phyloP scores from a whole-genome alignment of 2,888 invertebrate genomes.

The Tiliacea aurago region DNA sequence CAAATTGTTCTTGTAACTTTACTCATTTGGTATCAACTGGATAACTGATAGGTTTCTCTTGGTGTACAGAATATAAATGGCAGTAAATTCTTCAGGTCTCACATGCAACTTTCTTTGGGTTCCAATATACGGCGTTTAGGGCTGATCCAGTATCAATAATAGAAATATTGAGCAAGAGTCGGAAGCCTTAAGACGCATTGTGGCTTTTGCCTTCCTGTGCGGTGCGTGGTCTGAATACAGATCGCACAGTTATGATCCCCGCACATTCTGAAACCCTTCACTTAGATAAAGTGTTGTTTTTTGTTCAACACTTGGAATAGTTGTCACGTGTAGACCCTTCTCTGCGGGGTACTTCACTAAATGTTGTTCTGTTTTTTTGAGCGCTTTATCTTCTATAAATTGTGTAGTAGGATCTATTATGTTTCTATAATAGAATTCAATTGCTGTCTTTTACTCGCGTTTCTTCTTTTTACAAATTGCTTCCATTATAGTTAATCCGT shows the following conservation, averaged over 20 bases:
- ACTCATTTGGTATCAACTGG: conserved; percentile 52
- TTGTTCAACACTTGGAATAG: conserved; percentile 75
- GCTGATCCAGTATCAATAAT: conserved; percentile 77
- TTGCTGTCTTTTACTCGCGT: conserved; percentile 4
- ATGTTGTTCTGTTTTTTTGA: conserved; percentile 58
- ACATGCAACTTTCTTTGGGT: conserved; percentile 55
- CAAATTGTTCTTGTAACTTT: conserved; percentile 54
- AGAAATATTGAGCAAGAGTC: conserved; percentile 84
- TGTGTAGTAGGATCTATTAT: conserved; percentile 38
- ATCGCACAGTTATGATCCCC: conserved; percentile 76
- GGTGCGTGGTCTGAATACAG: conserved; percentile 80
- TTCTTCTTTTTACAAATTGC: conserved; percentile 20
- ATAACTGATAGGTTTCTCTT: conserved; percentile 46
- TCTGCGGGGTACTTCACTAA: conserved; percentile 59
- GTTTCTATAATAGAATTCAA: conserved; percentile 13
- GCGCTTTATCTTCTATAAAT: conserved; percentile 50
- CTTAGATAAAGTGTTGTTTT: conserved; percentile 79
- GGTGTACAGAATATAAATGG: conserved; percentile 54
- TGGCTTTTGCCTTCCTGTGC: conserved; percentile 85
- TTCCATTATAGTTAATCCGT: conserved; percentile 2
- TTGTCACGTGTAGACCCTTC: conserved; percentile 73
- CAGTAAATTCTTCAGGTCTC: conserved; percentile 33
- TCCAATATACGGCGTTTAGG: conserved; percentile 70
- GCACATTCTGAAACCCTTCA: conserved; percentile 77
- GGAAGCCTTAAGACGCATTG: conserved; percentile 85